Percentiles rank a stretch among this genome's conserved stretches.
These are phyloP conservation scores for Sebastes nivosus DNA, from an alignment of 2,797 vertebrate genomes.

Conservation along the genomic window DNA sequence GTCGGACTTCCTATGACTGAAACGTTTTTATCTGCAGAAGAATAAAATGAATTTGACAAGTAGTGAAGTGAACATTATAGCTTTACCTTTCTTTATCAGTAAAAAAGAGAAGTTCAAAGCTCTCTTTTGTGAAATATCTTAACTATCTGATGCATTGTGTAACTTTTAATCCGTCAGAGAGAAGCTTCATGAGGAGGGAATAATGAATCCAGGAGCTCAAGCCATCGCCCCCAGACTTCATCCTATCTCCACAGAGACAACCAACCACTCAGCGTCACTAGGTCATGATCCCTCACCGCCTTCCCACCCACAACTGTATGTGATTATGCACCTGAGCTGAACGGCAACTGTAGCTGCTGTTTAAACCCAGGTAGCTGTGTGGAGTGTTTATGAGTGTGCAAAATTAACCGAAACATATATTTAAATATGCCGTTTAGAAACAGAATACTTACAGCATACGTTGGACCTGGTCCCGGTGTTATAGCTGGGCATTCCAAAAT, in stretches of 20 bases:
- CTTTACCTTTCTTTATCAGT: neutral
- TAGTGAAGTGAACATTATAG: neutral
- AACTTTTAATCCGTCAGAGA: neutral
- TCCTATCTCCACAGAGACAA: neutral
- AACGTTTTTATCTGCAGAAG: neutral
- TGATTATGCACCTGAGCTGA: neutral
- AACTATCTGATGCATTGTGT: neutral
- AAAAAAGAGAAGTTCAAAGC: neutral
- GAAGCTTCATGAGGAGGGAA: neutral
- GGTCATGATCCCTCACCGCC: neutral
- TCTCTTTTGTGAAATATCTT: neutral
- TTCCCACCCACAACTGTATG: neutral
- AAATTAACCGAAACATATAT: neutral
- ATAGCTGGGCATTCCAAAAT: constrained; percentile 84
- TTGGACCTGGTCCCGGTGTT: constrained; percentile 79
- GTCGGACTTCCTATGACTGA: neutral
- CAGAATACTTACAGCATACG: constrained; percentile 88
- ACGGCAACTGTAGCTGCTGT: neutral
- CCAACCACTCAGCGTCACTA: neutral
- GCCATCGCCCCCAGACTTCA: neutral
- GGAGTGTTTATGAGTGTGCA: too few species aligned
- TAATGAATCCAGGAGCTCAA: neutral
- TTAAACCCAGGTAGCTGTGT: neutral
- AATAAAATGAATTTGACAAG: neutral
- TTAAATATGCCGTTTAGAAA: neutral